These are phyloP conservation scores for Zootoca vivipara DNA, from an alignment of 2,113 vertebrate genomes.

Conservation along the genomic window DNA sequence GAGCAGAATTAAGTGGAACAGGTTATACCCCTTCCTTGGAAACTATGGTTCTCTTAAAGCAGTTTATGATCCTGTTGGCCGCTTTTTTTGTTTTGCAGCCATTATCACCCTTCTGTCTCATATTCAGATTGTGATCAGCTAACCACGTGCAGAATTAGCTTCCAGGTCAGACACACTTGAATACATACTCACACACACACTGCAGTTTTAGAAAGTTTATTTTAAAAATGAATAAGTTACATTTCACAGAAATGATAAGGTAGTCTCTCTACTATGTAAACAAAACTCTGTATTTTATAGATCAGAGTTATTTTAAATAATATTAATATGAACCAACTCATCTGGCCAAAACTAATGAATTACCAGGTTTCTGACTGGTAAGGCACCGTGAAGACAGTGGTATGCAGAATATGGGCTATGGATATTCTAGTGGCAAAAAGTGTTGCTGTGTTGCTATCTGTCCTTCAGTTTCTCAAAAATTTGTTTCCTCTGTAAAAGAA, in stretches of 20 bases:
- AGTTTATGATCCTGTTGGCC: too few species aligned
- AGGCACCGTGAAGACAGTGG: conserved; percentile 19
- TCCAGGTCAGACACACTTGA: background rate
- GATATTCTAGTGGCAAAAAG: background rate
- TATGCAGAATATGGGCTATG: background rate
- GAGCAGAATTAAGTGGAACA: too few species aligned
- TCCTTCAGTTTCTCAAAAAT: background rate
- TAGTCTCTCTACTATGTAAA: conserved; percentile 70
- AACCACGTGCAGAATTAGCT: background rate
- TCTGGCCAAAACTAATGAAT: conserved; percentile 60
- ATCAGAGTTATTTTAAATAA: conserved; percentile 62
- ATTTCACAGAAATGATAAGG: conserved; percentile 87
- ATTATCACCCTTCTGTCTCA: background rate
- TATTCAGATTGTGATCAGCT: background rate
- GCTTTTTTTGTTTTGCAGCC: background rate
- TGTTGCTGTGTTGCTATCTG: background rate
- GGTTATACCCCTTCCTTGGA: too few species aligned
- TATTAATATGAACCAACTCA: conserved; percentile 58
- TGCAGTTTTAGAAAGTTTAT: conserved; percentile 65
- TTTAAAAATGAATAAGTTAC: conserved; percentile 73
- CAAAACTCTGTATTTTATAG: conserved; percentile 60
- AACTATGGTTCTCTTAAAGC: too few species aligned
- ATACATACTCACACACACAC: background rate
- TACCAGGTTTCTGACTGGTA: conserved; percentile 49
- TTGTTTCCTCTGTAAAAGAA: background rate